A percentile compares a stretch with the other conserved stretches of the same genome.
These are phyloP conservation scores for Chironomus tepperi DNA, from an alignment of 1,140 invertebrate species.

Conservation along the genomic window DNA sequence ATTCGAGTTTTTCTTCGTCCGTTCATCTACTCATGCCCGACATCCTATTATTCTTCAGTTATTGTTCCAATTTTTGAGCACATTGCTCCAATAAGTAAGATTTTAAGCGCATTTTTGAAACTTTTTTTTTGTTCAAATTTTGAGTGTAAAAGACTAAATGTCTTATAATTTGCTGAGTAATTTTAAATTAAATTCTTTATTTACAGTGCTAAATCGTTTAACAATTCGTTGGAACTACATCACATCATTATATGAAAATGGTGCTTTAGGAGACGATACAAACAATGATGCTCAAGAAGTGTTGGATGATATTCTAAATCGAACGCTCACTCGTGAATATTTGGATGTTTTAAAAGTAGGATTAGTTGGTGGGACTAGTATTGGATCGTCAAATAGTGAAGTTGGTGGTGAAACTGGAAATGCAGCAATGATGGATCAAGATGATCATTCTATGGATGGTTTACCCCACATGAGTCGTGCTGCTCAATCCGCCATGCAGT, in stretches of 20 bases:
- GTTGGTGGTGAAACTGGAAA: constrained; percentile 19
- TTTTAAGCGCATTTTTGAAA: too few species aligned
- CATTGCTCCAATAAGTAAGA: constrained; percentile 65
- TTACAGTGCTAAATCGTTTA: constrained; percentile 63
- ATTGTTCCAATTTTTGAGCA: constrained; percentile 67
- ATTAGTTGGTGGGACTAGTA: constrained; percentile 43
- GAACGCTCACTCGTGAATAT: constrained; percentile 79
- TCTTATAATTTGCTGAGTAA: too few species aligned
- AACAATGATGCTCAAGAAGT: constrained; percentile 77
- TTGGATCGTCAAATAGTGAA: constrained; percentile 35
- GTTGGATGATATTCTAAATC: constrained; percentile 77
- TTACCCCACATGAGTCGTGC: constrained; percentile 44
- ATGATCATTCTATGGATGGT: constrained; percentile 53
- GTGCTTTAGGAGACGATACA: constrained; percentile 68
- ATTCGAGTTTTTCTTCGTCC: constrained; percentile 77
- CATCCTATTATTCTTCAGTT: constrained; percentile 62
- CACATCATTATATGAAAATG: constrained; percentile 61
- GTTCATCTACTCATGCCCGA: constrained; percentile 75
- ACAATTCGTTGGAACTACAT: constrained; percentile 71
- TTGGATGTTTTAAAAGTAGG: constrained; percentile 70
- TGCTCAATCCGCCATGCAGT: constrained; percentile 43
- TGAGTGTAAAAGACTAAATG: constrained; percentile 25
- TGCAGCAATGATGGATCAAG: constrained; percentile 55
- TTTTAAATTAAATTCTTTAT: too few species aligned
- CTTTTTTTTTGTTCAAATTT: constrained; percentile 25